A percentile compares a stretch with the other conserved stretches of the same genome.
Conservation (phyloP, 2,797 vertebrate genomes). For the Acanthis flammea region DNA sequence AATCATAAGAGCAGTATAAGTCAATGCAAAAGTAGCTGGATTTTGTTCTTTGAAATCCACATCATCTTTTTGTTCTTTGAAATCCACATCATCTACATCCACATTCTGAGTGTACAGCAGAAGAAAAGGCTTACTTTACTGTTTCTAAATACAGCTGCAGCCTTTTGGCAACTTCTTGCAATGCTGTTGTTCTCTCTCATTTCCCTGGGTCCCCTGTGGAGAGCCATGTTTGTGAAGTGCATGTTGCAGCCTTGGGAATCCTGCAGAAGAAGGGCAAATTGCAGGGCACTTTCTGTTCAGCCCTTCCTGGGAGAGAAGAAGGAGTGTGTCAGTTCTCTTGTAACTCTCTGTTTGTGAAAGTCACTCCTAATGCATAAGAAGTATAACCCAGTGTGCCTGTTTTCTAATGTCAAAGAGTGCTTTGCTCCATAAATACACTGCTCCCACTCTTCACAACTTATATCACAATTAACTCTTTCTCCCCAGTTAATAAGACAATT, state of each 20-base stretch:
- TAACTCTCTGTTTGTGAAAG: not conserved
- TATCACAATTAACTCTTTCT: not conserved
- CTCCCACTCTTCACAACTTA: not conserved
- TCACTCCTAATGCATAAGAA: not conserved
- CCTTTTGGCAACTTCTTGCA: constrained; percentile 23
- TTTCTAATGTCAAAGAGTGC: not conserved
- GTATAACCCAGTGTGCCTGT: not conserved
- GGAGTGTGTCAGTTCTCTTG: not conserved
- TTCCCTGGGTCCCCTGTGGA: constrained; percentile 5
- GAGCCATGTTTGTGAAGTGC: constrained; percentile 4
- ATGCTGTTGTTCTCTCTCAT: not conserved
- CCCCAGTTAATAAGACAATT: not conserved
- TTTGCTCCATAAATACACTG: not conserved
- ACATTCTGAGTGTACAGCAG: not conserved
- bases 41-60: constrained; percentile 18
- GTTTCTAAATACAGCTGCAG: constrained; percentile 31
- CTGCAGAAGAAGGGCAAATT: not conserved
- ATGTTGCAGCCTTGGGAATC: not conserved
- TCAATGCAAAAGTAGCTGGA: not conserved
- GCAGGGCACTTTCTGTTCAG: not conserved
- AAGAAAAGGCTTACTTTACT: constrained; percentile 35
- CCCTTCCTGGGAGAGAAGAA: not conserved
- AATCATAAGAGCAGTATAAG: not conserved
- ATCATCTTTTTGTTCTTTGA: not conserved
- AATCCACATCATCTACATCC: not conserved